Evolutionary conservation across 2,888 invertebrate genomes (phyloP).

Genomic region (Listrodromus nycthemerus): DNA sequence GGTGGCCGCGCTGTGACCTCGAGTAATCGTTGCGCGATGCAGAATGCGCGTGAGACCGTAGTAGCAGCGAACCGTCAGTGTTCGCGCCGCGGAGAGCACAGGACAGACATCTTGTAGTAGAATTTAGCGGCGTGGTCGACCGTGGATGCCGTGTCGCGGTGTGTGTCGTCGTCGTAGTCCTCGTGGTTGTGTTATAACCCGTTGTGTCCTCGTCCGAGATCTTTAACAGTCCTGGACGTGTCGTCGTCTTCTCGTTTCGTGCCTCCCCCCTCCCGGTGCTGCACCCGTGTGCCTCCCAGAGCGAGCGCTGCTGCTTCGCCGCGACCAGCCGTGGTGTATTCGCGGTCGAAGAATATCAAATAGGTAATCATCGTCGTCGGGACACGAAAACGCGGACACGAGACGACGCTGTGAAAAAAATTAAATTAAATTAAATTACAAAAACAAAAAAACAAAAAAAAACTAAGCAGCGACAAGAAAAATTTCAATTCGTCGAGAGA

Average conservation of each 20-base stretch:
- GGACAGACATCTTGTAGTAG: slow-evolving; percentile 83
- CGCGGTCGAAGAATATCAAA: background rate
- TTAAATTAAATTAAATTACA: background rate
- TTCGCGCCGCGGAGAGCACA: slow-evolving; percentile 80
- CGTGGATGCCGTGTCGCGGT: slow-evolving; percentile 75
- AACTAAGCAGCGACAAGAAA: slow-evolving; percentile 18
- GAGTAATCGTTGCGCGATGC: slow-evolving; percentile 81
- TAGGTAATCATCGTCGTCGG: background rate
- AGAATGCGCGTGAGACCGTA: slow-evolving; percentile 76
- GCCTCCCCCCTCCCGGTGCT: slow-evolving; percentile 44
- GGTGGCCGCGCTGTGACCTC: slow-evolving; percentile 71
- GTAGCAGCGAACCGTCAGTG: slow-evolving; percentile 77
- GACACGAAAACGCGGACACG: background rate
- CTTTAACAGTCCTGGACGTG: slow-evolving; percentile 59
- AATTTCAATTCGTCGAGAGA: slow-evolving; percentile 9
- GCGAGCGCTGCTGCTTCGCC: slow-evolving; percentile 42
- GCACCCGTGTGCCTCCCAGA: slow-evolving; percentile 49
- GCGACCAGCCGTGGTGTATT: slow-evolving; percentile 39
- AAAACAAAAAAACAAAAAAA: slow-evolving; percentile 12
- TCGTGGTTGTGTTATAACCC: slow-evolving; percentile 67
- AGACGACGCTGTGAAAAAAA: background rate
- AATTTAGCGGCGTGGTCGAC: slow-evolving; percentile 82
- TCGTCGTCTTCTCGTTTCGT: slow-evolving; percentile 69
- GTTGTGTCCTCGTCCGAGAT: slow-evolving; percentile 51
- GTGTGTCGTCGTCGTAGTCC: slow-evolving; percentile 69